Evolutionary conservation across 2,113 vertebrate genomes (phyloP), one percentile per base, ranked within the genome.

Genomic region (Alligator sinensis): DNA sequence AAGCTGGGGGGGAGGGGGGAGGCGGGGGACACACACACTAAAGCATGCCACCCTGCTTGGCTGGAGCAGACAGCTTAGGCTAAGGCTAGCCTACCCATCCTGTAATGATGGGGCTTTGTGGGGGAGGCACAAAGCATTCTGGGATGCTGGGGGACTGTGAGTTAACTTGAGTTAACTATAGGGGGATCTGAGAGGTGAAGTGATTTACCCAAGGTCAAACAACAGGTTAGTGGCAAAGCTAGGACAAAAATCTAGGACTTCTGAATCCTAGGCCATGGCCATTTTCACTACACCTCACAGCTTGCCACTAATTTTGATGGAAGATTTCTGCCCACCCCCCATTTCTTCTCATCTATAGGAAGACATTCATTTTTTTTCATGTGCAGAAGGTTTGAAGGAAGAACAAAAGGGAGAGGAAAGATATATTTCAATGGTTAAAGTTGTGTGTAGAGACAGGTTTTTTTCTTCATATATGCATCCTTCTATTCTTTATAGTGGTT

Each of bases 271-370:
- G 47, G 47, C 47, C 47, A 15, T 38, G 57, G 74, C 5, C 27
- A 54, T 82, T 87, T 57, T 30, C 63, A 28, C 14, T 63, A 5
- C 30, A 47, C 25, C 79, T 92, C 85, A 89, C 80, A 89, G 87
- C 5, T 89, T 60, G 28, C 21, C n/a, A 30, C 79, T 93, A 68
- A 63, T 90, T 89, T 85, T 91, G 87, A 83, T 58, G 84, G 76
- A 74, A 63, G 17, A 21, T 47, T 34, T 47, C 47, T 47, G 47
- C 47, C 47, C 47, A 47, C 47, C 47, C 47, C 47, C 47, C 19
- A 14, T 76, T 89, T 78, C 88, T 70, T 83, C 87, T 77, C 47
- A 80, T 77, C 27, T 78, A 30, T 30, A 5, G 57, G 24, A n/a
- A 3, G 55, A 87, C n/a, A 1, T 61, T 58, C 55, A 57, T 17